Evolutionary conservation across 2,797 vertebrate genomes (phyloP).

Genomic region (Phalloptychus januarius): DNA sequence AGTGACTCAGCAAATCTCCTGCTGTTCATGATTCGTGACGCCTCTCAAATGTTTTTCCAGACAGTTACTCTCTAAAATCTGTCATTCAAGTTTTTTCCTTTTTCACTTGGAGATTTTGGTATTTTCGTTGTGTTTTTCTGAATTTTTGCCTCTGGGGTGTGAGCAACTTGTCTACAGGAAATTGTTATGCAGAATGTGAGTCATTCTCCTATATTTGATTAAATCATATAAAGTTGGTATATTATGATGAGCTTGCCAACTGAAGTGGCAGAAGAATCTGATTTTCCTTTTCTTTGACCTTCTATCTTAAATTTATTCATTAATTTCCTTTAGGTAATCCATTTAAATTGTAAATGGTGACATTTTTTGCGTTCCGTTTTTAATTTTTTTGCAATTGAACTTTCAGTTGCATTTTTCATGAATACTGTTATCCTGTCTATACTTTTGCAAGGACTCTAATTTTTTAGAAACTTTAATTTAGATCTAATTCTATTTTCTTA

Average conservation of each 20-base stretch:
- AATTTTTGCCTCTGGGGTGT: conserved; percentile 1
- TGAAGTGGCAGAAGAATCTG: not conserved
- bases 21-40: conserved; percentile 32
- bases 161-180: conserved; percentile 9
- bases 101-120: conserved; percentile 8
- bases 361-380: not conserved
- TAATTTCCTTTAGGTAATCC: not conserved
- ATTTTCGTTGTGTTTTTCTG: not conserved
- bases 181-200: not conserved
- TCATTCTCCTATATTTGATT: not conserved
- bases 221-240: not conserved
- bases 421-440: not conserved
- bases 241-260: not conserved
- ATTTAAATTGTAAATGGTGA: conserved; percentile 1
- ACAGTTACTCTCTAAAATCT: conserved; percentile 1
- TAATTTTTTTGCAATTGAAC: not conserved
- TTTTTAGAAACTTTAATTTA: not conserved
- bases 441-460: not conserved
- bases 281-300: not conserved
- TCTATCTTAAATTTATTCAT: not conserved
- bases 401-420: not conserved
- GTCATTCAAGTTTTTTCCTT: not conserved
- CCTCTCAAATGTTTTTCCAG: not conserved
- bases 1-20: conserved; percentile 29
- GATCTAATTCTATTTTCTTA: not conserved